A percentile compares a stretch with the other conserved stretches of the same genome.
These are phyloP conservation scores for Cheilosia grossa DNA, from an alignment of 2,888 invertebrate genomes.

Conservation along the genomic window DNA sequence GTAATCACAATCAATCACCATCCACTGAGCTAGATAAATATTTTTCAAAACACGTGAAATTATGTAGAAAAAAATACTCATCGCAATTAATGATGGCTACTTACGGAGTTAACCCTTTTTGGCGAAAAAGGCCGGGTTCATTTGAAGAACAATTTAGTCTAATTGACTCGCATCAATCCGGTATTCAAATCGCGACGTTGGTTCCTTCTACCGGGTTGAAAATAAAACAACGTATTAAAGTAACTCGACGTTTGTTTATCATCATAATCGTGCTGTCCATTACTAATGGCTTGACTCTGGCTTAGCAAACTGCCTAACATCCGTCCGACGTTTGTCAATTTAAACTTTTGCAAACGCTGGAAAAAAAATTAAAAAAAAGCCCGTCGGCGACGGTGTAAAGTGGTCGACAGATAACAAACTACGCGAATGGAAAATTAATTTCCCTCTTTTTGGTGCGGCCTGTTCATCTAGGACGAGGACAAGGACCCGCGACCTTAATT, in stretches of 20 bases:
- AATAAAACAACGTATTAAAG: constrained; percentile 42
- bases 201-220: constrained; percentile 1
- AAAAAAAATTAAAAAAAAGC: constrained; percentile 20
- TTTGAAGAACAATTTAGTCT: constrained; percentile 50
- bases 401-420: constrained; percentile 25
- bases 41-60: constrained; percentile 39
- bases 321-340: constrained; percentile 36
- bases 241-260: constrained; percentile 64
- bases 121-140: not conserved
- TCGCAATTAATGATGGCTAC: constrained; percentile 18
- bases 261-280: constrained; percentile 68
- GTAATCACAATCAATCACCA: constrained; percentile 56
- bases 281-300: constrained; percentile 44
- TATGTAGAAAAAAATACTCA: constrained; percentile 31
- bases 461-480: constrained; percentile 28
- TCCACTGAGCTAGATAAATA: constrained; percentile 32
- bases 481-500: constrained; percentile 22
- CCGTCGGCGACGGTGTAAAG: not conserved
- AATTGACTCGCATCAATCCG: constrained; percentile 54
- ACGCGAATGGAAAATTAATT: constrained; percentile 68
- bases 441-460: constrained; percentile 15
- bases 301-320: constrained; percentile 15
- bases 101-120: constrained; percentile 44
- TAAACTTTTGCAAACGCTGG: constrained; percentile 56
- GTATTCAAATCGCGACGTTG: constrained; percentile 51